Evolutionary conservation across 2,888 invertebrate species (phyloP).

Genomic region (Hydrotaea cyrtoneurina): DNA sequence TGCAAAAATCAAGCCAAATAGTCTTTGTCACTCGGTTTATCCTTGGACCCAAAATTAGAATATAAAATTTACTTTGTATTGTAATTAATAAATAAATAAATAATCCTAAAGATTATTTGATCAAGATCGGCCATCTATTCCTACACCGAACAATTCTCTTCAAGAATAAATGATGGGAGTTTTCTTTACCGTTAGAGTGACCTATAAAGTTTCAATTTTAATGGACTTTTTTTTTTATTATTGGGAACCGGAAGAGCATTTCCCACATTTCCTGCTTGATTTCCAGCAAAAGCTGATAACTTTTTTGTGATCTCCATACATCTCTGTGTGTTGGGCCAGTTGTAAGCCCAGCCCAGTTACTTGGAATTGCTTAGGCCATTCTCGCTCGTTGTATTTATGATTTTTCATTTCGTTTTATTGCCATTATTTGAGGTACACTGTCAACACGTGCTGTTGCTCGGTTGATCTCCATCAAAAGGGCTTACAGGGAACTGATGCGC

Average conservation of each 20-base stretch:
- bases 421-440: not conserved
- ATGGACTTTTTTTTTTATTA: not conserved
- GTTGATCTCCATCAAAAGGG: not conserved
- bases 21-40: too few species aligned
- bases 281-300: not conserved
- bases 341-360: not conserved
- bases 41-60: too few species aligned
- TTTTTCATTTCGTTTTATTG: not conserved
- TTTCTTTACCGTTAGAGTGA: too few species aligned
- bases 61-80: too few species aligned
- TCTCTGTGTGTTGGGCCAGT: not conserved
- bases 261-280: not conserved
- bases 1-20: too few species aligned
- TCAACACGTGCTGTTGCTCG: conserved; percentile 38
- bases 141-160: too few species aligned
- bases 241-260: not conserved
- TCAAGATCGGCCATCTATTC: too few species aligned
- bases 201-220: too few species aligned
- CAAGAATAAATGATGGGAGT: too few species aligned
- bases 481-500: conserved; percentile 6
- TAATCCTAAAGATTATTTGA: too few species aligned
- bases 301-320: not conserved
- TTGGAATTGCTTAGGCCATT: not conserved
- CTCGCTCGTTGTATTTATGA: not conserved
- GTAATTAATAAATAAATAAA: too few species aligned